Evolutionary conservation across 2,888 invertebrate species (phyloP), one percentile per base, ranked within the genome.

Genomic region (Macaria notata): DNA sequence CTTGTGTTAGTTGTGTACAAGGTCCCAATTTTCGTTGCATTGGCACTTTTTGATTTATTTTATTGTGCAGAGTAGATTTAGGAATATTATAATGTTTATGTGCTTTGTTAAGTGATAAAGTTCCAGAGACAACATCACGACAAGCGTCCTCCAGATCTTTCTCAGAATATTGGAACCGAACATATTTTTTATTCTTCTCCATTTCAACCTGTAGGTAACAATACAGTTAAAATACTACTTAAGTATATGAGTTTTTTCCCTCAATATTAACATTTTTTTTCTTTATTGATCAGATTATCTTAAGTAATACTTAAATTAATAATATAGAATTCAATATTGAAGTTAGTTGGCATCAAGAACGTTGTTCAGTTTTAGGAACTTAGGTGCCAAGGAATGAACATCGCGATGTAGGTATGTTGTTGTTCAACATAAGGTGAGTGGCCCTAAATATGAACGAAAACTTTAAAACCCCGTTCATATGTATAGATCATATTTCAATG

Each of bases 11-110:
- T 53, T 49, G 44, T 31, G 56, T 52, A 47, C 19, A 39, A 36
- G 57, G 57, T 33, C 57, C 53, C 49, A 49, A 46, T 58, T 58
- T 58, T 30, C 53, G 45, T 46, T 46, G 49, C 46, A 39, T 33
- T 48, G 57, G 57, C 41, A 57, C 52, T 57, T 57, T 57, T 48
- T 52, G 44, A 51, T 47, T 53, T 47, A 57, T 33, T 54, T 58
- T 58, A 49, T 58, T 58, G 53, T 54, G 46, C 33, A 58, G 46
- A 41, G 57, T 58, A 36, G 46, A 53, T 45, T 58, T 58, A 19
- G 57, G 57, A 42, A 54, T 58, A 19, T 47, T 38, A 47, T 47
- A 47, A 29, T 38, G 19, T 47, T 47, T 53, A 47, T 31, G 38
- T 39, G 53, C 53, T 29, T 46, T 47, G 38, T 53, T 53, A 39